These are phyloP conservation scores for Conistra vaccinii DNA, from an alignment of 2,888 invertebrate genomes.

Conservation along the genomic window DNA sequence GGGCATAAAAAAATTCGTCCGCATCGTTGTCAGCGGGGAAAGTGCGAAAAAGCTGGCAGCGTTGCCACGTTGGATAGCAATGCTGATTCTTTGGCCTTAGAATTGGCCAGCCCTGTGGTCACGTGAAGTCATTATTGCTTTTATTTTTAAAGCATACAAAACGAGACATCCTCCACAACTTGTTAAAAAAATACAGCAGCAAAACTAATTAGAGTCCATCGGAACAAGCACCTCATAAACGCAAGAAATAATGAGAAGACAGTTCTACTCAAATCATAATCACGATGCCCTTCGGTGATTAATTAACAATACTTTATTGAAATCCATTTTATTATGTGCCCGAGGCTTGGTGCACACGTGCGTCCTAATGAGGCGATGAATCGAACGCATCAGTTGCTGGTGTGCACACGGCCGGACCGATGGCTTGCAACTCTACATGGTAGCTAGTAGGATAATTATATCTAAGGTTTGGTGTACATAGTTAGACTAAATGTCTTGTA, in stretches of 20 bases:
- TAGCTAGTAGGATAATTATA: constrained; percentile 13
- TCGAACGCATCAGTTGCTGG: constrained; percentile 43
- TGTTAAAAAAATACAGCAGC: not conserved
- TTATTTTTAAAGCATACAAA: not conserved
- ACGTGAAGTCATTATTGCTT: too few species aligned
- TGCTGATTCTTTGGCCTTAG: too few species aligned
- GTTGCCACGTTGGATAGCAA: too few species aligned
- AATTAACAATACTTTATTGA: constrained; percentile 67
- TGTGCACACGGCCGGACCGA: constrained; percentile 34
- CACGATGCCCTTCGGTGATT: constrained; percentile 60
- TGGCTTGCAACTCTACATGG: constrained; percentile 26
- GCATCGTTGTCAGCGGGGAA: too few species aligned
- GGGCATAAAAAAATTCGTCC: too few species aligned
- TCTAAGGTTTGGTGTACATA: constrained; percentile 20
- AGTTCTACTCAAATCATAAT: constrained; percentile 53
- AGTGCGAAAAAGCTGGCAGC: too few species aligned
- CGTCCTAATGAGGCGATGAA: constrained; percentile 60
- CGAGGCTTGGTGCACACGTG: constrained; percentile 54
- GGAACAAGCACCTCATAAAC: constrained; percentile 13
- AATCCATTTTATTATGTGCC: constrained; percentile 63
- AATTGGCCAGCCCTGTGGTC: too few species aligned
- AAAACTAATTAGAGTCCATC: not conserved
- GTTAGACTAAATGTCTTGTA: constrained; percentile 31
- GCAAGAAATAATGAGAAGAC: constrained; percentile 48
- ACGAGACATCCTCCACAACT: not conserved